These are phyloP conservation scores for Dorcus hopei DNA, from an alignment of 2,888 invertebrate genomes.

Conservation along the genomic window DNA sequence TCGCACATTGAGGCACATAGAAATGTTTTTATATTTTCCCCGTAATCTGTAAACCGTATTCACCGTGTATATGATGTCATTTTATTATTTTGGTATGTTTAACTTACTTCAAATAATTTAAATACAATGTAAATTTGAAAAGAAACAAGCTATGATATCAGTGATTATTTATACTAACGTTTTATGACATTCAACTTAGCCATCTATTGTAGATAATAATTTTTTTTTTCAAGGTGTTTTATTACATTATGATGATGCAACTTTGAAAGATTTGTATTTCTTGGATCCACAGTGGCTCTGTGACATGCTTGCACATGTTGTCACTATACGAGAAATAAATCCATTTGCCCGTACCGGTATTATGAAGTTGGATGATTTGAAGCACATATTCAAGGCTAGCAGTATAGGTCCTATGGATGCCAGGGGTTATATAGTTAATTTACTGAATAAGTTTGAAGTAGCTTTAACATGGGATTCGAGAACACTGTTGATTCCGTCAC, in stretches of 20 bases:
- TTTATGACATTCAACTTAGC: too few species aligned
- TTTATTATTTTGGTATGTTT: too few species aligned
- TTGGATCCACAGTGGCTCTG: conserved; percentile 98
- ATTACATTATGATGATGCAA: conserved; percentile 91
- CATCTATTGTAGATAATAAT: background rate
- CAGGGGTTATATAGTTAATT: conserved; percentile 79
- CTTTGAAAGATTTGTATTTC: conserved; percentile 91
- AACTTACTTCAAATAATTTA: too few species aligned
- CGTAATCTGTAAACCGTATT: too few species aligned
- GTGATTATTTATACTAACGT: too few species aligned
- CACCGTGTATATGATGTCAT: too few species aligned
- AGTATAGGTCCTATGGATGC: conserved; percentile 68
- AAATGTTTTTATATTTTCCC: too few species aligned
- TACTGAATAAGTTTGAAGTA: conserved; percentile 95
- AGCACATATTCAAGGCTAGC: conserved; percentile 89
- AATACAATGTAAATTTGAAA: too few species aligned
- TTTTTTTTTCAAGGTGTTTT: conserved; percentile 66
- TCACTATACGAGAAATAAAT: conserved; percentile 95
- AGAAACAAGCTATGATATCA: too few species aligned
- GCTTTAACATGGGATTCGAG: conserved; percentile 94
- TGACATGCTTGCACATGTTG: conserved; percentile 95
- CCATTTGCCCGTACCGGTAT: conserved; percentile 89
- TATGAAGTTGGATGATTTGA: conserved; percentile 91
- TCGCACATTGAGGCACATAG: too few species aligned
- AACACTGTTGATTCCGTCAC: conserved; percentile 85